Conservation (phyloP, 2,888 invertebrate species). For the Nemoura dubitans region DNA sequence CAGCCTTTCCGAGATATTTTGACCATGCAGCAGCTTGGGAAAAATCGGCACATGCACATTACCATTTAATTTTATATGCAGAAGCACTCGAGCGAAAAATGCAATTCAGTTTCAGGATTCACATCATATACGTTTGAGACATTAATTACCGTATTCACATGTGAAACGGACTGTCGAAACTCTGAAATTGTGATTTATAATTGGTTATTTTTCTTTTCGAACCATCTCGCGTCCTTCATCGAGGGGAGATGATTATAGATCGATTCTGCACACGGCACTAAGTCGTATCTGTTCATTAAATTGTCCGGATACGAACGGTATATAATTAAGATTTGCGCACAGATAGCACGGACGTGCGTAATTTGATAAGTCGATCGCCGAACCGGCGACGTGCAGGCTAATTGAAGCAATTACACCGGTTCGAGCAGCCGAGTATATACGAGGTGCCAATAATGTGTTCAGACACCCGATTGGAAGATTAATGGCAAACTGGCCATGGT, state of each 20-base stretch:
- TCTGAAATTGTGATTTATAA: neutral
- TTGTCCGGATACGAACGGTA: neutral
- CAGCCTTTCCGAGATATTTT: neutral
- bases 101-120: neutral
- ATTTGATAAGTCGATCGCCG: neutral
- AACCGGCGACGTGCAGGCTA: neutral
- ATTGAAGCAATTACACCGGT: neutral
- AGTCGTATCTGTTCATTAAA: neutral
- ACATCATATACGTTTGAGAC: neutral
- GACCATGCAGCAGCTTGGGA: neutral
- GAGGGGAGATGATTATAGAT: slow-evolving; percentile 12
- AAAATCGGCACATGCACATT: neutral
- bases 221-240: neutral
- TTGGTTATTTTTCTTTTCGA: neutral
- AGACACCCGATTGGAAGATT: neutral
- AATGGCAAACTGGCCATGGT: no score
- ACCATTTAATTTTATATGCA: neutral
- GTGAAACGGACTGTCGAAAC: neutral
- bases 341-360: neutral
- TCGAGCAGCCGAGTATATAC: neutral
- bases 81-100: neutral
- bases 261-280: neutral
- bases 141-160: slow-evolving; percentile 7
- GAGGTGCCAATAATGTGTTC: neutral
- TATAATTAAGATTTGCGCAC: neutral